Evolutionary conservation across 2,797 vertebrate species (phyloP), one percentile per base, ranked within the genome.

Genomic region (Arnoldichthys spilopterus): DNA sequence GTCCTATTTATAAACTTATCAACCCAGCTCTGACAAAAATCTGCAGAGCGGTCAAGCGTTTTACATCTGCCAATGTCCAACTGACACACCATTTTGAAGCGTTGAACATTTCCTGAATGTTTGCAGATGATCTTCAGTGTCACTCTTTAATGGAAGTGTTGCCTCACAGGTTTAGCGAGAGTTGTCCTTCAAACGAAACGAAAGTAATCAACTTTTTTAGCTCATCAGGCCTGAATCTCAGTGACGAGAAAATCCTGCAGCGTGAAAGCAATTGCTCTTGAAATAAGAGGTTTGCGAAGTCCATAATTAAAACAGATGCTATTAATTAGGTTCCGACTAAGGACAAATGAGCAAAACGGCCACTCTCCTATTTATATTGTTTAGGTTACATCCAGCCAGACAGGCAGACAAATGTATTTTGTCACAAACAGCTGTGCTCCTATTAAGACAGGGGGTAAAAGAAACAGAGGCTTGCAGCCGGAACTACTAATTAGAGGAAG

Each of bases 401-500:
- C 93, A 93, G 89, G 87, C 77, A 93, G 90, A 94, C 92, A 94
- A 92, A 94, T 92, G 83, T 79, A 88, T 90, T 86, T 90, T 93
- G 91, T 92, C 90, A 88, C 5, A 54, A 91, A 91, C 91, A 94
- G 91, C 91, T 94, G 92, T 88, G 88, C 88, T 87, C 85, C 87
- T 86, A 86, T 88, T 93, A 91, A 84, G 75, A 76, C 58, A 74
- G 71, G 78, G 76, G 81, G 72, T 45, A 63, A 78, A 81, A 86
- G 82, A 77, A 91, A 84, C 53, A 67, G 15, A 85, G 81, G 81
- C 85, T 89, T 84, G 81, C 84, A 85, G 85, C 79, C 78, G 70
- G 70, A 88, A 88, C 84, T 80, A 86, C 89, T 84, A 83, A 88
- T 88, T n/a, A 82, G 84, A 85, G 85, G 49, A 86, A 83, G 85